A percentile compares a stretch with the other conserved stretches of the same genome.
These are phyloP conservation scores for Meiosimyza decipiens DNA, from an alignment of 2,888 invertebrate species.

Conservation along the genomic window DNA sequence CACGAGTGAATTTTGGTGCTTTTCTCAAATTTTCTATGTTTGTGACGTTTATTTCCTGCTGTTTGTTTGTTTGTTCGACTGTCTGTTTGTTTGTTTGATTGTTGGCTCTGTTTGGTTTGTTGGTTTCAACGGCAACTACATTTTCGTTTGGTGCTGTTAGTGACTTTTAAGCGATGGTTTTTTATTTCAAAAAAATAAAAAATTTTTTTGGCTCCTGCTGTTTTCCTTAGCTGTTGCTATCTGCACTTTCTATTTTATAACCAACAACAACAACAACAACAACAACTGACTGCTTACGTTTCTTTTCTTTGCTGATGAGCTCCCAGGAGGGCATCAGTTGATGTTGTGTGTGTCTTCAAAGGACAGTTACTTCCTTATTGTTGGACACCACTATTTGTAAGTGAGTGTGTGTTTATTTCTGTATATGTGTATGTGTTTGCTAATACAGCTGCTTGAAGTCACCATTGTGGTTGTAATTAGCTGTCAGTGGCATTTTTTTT, in stretches of 20 bases:
- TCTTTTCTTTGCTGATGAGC: conserved; percentile 25
- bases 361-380: conserved; percentile 3
- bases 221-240: conserved; percentile 5
- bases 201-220: background rate
- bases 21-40: background rate
- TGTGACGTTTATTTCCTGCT: background rate
- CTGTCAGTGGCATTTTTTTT: conserved; percentile 22
- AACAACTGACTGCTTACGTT: background rate
- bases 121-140: too few relatives aligned
- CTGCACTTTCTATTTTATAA: background rate
- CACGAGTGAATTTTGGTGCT: conserved; percentile 17
- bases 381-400: background rate
- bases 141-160: too few relatives aligned
- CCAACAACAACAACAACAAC: too few relatives aligned
- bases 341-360: conserved; percentile 4
- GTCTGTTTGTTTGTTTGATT: background rate
- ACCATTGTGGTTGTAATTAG: conserved; percentile 32
- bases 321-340: conserved; percentile 22
- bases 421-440: background rate
- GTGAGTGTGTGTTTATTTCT: background rate
- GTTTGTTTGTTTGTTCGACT: background rate
- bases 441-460: background rate
- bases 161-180: too few relatives aligned
- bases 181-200: background rate
- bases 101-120: too few relatives aligned